A percentile compares a stretch with the other conserved stretches of the same genome.
These are phyloP conservation scores for Pseudomyrmex cubaensis DNA, from an alignment of 1,140 invertebrate species.

Conservation along the genomic window DNA sequence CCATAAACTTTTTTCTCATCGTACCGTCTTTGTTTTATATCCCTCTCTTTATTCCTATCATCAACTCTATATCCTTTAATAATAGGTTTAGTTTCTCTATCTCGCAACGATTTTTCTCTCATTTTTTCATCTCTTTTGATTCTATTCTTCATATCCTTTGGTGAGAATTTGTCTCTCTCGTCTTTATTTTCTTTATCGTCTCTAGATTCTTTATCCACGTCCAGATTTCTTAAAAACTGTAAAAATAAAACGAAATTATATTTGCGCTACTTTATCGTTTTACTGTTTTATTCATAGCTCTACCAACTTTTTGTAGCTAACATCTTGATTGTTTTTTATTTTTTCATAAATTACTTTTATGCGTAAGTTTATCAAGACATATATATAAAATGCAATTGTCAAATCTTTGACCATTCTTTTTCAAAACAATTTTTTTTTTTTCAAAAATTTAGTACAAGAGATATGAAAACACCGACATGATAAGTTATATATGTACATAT, in stretches of 20 bases:
- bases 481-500: not conserved
- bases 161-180: slow-evolving; percentile 79
- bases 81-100: slow-evolving; percentile 77
- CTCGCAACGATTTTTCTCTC: slow-evolving; percentile 78
- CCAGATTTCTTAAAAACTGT: slow-evolving; percentile 83
- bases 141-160: slow-evolving; percentile 81
- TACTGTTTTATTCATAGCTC: not conserved
- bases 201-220: slow-evolving; percentile 79
- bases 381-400: slow-evolving; percentile 4
- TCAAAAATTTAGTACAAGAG: slow-evolving; percentile 40
- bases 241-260: slow-evolving; percentile 45
- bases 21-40: slow-evolving; percentile 84
- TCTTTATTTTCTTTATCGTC: slow-evolving; percentile 84
- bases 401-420: not conserved
- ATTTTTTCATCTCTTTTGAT: slow-evolving; percentile 82
- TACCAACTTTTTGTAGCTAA: not conserved
- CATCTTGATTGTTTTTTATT: not conserved
- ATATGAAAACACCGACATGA: slow-evolving; percentile 26
- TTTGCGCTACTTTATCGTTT: not conserved
- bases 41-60: slow-evolving; percentile 83
- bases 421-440: slow-evolving; percentile 16
- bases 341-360: slow-evolving; percentile 1
- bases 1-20: slow-evolving; percentile 81
- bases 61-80: slow-evolving; percentile 79
- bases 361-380: not conserved